Evolutionary conservation across 1,140 invertebrate genomes (phyloP).

Genomic region (Coenobita brevimanus): DNA sequence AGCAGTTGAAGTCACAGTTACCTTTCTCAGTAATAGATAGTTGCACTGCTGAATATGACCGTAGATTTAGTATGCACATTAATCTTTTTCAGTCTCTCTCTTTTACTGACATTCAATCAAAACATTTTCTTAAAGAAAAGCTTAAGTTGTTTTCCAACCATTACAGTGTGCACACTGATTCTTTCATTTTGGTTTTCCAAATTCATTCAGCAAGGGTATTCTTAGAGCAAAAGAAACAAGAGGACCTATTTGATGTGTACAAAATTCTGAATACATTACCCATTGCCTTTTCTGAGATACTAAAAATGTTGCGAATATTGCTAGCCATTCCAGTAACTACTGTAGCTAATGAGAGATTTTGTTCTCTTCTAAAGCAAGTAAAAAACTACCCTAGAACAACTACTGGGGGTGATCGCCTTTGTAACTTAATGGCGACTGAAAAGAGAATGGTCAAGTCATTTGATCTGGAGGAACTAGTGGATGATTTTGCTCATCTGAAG

Average conservation of each 20-base stretch:
- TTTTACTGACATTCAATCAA: neutral
- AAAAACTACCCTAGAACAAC: constrained; percentile 23
- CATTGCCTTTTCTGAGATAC: constrained; percentile 32
- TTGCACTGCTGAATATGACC: constrained; percentile 9
- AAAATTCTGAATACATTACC: constrained; percentile 39
- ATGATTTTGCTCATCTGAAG: constrained; percentile 19
- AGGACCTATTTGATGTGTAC: constrained; percentile 23
- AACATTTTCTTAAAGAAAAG: constrained; percentile 37
- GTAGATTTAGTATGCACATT: neutral
- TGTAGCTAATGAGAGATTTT: constrained; percentile 26
- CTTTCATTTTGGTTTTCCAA: neutral
- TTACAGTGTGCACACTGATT: constrained; percentile 30
- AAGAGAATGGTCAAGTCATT: constrained; percentile 20
- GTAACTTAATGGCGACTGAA: constrained; percentile 32
- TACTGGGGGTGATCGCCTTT: constrained; percentile 30
- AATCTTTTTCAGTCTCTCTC: constrained; percentile 4
- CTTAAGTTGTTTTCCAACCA: constrained; percentile 15
- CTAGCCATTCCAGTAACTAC: constrained; percentile 28
- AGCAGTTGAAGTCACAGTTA: constrained; percentile 20
- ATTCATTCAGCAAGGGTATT: constrained; percentile 25
- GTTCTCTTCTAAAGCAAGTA: neutral
- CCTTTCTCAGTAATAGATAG: constrained; percentile 9
- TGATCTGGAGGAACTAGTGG: neutral
- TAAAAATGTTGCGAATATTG: constrained; percentile 30
- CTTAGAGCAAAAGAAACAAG: constrained; percentile 25